Evolutionary conservation across 2,113 vertebrate species (phyloP).

Genomic region (Gymnarchus niloticus): DNA sequence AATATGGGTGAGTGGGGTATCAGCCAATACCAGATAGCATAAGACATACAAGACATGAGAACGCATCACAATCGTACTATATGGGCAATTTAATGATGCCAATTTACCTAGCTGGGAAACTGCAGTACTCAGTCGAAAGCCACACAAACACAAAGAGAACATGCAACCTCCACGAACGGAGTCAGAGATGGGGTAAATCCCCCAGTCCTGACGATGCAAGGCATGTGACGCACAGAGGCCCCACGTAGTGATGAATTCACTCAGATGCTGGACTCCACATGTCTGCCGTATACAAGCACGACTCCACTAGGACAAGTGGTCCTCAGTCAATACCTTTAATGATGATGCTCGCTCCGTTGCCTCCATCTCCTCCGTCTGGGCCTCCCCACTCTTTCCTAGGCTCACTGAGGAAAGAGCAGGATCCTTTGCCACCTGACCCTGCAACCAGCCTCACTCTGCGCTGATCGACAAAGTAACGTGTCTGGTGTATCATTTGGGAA

Average conservation of each 20-base stretch:
- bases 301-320: too few relatives aligned
- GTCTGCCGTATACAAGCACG: too few relatives aligned
- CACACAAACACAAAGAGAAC: not conserved
- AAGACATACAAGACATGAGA: not conserved
- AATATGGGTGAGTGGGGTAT: not conserved
- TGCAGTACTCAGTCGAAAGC: not conserved
- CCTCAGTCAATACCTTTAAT: constrained; percentile 69
- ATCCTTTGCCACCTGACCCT: constrained; percentile 75
- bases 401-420: constrained; percentile 80
- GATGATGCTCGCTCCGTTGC: constrained; percentile 78
- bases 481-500: constrained; percentile 54
- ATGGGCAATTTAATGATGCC: not conserved
- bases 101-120: not conserved
- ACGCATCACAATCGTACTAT: not conserved
- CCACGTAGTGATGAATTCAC: too few relatives aligned
- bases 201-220: too few relatives aligned
- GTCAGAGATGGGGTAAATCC: too few relatives aligned
- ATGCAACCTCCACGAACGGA: not conserved
- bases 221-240: too few relatives aligned
- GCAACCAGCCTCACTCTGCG: constrained; percentile 71
- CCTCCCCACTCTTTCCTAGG: constrained; percentile 90
- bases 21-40: not conserved
- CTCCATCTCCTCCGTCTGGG: constrained; percentile 90
- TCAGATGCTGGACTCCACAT: too few relatives aligned
- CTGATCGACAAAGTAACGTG: constrained; percentile 77